Evolutionary conservation across 2,797 vertebrate species (phyloP), one percentile per base, ranked within the genome.

Genomic region (Sebastes nivosus): DNA sequence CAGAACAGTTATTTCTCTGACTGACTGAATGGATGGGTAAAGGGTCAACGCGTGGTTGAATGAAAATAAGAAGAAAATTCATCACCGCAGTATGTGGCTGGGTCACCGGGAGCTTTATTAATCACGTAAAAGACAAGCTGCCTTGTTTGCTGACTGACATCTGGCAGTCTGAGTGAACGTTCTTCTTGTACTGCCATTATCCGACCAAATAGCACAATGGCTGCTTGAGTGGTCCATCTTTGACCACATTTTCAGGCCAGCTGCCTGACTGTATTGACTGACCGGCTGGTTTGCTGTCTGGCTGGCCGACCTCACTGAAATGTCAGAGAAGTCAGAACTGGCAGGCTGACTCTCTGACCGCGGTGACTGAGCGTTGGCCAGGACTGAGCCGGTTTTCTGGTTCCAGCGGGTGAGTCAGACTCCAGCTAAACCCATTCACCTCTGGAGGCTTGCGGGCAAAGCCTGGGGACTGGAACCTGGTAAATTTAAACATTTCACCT

Each of bases 381-480:
- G 80, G 79, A 60, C 78, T 4, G 24, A 72, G 60, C 30, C 8
- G 8, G 25, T 72, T 81, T 77, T 88, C 79, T 83, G 79, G 69
- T 84, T 91, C 77, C 88, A 87, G 84, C 8, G 83, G 65, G 58
- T 87, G 89, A 92, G 83, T 92, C 90, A 80, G 75, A 67, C 71
- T 90, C 72, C 76, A 73, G 55, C 82, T 82, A 83, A 91, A 93
- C 87, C 68, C 87, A 52, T 83, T 93, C 88, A 90, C 81, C 90
- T 85, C 86, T 67, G 71, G 27, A 80, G 42, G 84, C 50, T 54
- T 74, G 58, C 22, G 74, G 85, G 84, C 64, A 74, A 71, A 34
- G 61, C 63, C 8, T 61, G 55, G 73, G 64, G 64, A 71, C 18
- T 54, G 69, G 25, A 81, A 81, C 82, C 59, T 80, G 79, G 75